These are phyloP conservation scores for Brachyrhaphis roseni DNA, from an alignment of 2,797 vertebrate genomes.

Conservation along the genomic window DNA sequence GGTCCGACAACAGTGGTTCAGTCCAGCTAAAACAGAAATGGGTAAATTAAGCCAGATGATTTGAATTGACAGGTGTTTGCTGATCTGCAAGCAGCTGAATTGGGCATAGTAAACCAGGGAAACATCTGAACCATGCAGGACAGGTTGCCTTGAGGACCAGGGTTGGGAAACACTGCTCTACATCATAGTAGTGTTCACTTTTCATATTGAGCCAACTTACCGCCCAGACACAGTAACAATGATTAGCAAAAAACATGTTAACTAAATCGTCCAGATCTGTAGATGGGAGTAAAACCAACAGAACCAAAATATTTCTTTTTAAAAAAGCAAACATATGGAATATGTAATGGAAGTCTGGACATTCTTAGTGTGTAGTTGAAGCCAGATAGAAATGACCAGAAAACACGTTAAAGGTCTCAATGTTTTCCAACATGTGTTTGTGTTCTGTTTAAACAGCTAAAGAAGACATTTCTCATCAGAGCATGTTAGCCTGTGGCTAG, in stretches of 20 bases:
- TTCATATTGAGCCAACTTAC: background rate
- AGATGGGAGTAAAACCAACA: background rate
- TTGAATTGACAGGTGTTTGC: too few relatives aligned
- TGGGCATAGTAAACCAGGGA: background rate
- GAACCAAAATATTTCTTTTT: background rate
- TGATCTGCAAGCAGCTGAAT: too few relatives aligned
- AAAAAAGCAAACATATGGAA: background rate
- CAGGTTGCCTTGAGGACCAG: too few relatives aligned
- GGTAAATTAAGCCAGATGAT: too few relatives aligned
- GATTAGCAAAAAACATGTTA: background rate
- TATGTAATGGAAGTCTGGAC: background rate
- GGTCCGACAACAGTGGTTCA: too few relatives aligned
- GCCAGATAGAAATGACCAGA: background rate
- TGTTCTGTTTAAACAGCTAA: conserved; percentile 20
- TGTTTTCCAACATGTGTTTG: background rate
- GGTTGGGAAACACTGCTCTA: too few relatives aligned
- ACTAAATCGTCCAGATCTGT: background rate
- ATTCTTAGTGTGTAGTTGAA: background rate
- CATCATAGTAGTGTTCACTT: background rate
- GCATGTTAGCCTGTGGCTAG: conserved; percentile 53
- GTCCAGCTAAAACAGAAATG: too few relatives aligned
- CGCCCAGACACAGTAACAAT: background rate
- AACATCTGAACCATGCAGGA: too few relatives aligned
- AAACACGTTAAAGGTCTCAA: conserved; percentile 5
- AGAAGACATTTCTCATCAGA: conserved; percentile 26